These are phyloP conservation scores for Macropodus opercularis DNA, from an alignment of 2,797 vertebrate species.

Conservation along the genomic window DNA sequence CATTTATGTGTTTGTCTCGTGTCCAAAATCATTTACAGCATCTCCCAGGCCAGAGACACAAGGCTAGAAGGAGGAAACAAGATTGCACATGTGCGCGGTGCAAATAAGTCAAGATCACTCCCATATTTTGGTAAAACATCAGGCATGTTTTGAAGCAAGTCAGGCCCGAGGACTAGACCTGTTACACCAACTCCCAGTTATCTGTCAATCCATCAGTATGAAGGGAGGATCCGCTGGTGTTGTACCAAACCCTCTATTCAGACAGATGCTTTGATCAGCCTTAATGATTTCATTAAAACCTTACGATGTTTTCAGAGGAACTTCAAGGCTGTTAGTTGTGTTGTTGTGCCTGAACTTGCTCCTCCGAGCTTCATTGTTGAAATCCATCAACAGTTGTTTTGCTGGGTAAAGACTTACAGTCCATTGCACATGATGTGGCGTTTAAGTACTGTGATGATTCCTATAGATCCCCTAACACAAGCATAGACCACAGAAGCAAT, in stretches of 20 bases:
- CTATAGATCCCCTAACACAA: conserved; percentile 11
- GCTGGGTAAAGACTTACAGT: conserved; percentile 6
- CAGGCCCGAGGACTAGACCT: conserved; percentile 34
- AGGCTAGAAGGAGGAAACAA: conserved; percentile 25
- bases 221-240: conserved; percentile 26
- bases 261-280: conserved; percentile 32
- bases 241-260: conserved; percentile 41
- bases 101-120: conserved; percentile 49
- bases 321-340: neutral
- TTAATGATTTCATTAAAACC: neutral
- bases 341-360: conserved; percentile 26
- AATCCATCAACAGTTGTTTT: conserved; percentile 5
- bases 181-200: conserved; percentile 38
- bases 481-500: conserved; percentile 18
- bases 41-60: conserved; percentile 40
- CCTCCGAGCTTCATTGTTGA: conserved; percentile 3
- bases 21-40: neutral
- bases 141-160: conserved; percentile 11
- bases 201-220: conserved; percentile 9
- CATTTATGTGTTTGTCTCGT: conserved; percentile 5
- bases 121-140: conserved; percentile 28
- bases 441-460: conserved; percentile 1
- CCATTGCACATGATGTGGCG: neutral
- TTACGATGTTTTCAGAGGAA: conserved; percentile 15
- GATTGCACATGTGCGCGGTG: conserved; percentile 27